These are phyloP conservation scores for Apamea epomidion DNA, from an alignment of 2,888 invertebrate species.

Conservation along the genomic window DNA sequence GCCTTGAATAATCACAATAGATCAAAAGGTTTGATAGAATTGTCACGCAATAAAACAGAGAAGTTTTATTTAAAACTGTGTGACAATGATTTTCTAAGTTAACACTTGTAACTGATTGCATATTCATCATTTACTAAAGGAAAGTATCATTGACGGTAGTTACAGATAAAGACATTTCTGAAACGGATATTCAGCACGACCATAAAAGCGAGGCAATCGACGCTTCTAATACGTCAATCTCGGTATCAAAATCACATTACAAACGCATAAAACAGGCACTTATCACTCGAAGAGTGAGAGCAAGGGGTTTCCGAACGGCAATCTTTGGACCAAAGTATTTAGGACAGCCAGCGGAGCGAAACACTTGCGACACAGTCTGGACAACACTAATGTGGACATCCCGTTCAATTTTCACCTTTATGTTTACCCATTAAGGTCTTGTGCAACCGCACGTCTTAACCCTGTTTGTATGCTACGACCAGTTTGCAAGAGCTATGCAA, in stretches of 20 bases:
- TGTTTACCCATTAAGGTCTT: constrained; percentile 60
- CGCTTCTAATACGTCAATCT: constrained; percentile 16
- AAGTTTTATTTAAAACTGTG: not conserved
- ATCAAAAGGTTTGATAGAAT: not conserved
- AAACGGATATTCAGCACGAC: not conserved
- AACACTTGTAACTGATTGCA: not conserved
- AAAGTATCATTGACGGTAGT: not conserved
- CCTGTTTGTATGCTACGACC: constrained; percentile 61
- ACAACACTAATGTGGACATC: constrained; percentile 57
- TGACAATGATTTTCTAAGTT: not conserved
- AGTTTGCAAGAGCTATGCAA: constrained; percentile 66
- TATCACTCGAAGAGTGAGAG: constrained; percentile 62
- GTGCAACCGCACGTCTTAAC: constrained; percentile 55
- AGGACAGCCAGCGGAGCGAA: constrained; percentile 80
- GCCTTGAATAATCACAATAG: not conserved
- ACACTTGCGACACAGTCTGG: constrained; percentile 76
- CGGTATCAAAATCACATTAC: constrained; percentile 63
- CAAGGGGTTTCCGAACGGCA: constrained; percentile 76
- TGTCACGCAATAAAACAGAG: not conserved
- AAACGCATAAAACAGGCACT: constrained; percentile 52
- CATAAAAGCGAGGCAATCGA: not conserved
- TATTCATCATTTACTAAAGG: not conserved
- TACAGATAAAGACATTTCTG: not conserved
- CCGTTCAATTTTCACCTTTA: constrained; percentile 71
- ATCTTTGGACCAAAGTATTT: constrained; percentile 81